These are phyloP conservation scores for Zaprionus ornatus DNA, from an alignment of 1,140 invertebrate genomes.

Conservation along the genomic window DNA sequence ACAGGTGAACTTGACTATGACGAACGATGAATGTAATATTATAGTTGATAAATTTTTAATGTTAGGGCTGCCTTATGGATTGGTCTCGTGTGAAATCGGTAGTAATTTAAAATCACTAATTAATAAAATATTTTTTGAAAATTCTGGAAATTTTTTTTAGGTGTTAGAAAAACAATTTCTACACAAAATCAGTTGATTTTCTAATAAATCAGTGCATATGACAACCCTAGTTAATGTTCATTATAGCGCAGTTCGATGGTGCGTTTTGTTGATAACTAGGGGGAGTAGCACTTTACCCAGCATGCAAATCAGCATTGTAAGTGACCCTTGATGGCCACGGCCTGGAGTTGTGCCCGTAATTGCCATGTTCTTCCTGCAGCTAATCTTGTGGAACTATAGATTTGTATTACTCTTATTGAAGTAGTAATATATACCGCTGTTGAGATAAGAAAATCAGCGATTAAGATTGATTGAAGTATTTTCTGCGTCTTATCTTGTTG, in stretches of 20 bases:
- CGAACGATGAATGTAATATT: neutral
- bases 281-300: slow-evolving; percentile 19
- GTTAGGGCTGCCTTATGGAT: neutral
- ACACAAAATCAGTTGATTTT: too few species aligned
- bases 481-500: slow-evolving; percentile 21
- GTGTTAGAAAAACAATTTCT: too few species aligned
- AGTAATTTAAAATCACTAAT: too few species aligned
- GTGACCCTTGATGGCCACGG: neutral
- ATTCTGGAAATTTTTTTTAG: too few species aligned
- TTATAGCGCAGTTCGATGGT: neutral
- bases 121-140: too few species aligned
- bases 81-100: too few species aligned
- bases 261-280: neutral
- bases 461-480: slow-evolving; percentile 40
- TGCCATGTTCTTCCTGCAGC: slow-evolving; percentile 19
- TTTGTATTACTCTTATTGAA: slow-evolving; percentile 8
- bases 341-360: slow-evolving; percentile 10
- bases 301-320: slow-evolving; percentile 22
- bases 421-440: slow-evolving; percentile 1
- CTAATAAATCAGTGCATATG: too few species aligned
- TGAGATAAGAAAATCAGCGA: slow-evolving; percentile 29
- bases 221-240: neutral
- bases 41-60: neutral
- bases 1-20: neutral
- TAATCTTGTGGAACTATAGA: slow-evolving; percentile 15